Base-by-base conservation (phyloP, 1,140 invertebrate species). In the Lanistes nyassanus region DNA sequence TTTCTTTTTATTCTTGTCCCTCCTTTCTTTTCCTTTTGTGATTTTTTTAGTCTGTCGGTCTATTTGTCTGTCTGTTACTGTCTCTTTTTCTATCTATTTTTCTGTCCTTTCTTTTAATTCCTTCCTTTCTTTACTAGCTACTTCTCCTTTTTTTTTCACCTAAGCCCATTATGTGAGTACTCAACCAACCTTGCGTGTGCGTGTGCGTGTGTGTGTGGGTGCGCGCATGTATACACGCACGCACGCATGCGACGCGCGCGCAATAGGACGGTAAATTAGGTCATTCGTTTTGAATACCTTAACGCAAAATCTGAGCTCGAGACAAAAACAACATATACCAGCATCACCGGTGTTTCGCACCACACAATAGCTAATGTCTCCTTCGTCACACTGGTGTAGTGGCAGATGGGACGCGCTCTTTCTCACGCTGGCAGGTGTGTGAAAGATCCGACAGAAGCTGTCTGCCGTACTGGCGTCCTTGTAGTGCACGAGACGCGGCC, bases 61-160 rank as follows among this genome's bases (percentile, higher is more conserved):
- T 60, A 23, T 67, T 23, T 67, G 21, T 34, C 37, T 67, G n/a
- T 42, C 39, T 55, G n/a, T 71, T 3, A 3, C 39, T 55, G 23
- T 70, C 53, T 3, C 31, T 68, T 39, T 51, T 39, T 68, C 66
- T 68, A 26, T 26, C 42, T 68, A 31, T 68, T 11, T 51, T 39
- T 42, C 66, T 42, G 26, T 51, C 42, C 42, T 39, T 68, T 39
- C 42, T 29, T 68, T 39, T 67, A 26, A 34, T 67, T 11, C 37
- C 37, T n/a, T 34, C 37, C 53, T 55, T 55, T n/a, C n/a, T 55
- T n/a, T 55, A 16, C 53, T 55, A 16, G 13, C n/a, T 34, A 34
- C 37, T 34, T 11, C 37, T 34, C 65, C 37, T 37, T 42, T 67
- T 26, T 37, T 11, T 62, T 11, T 62, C 58, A 26, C 6, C 11